Evolutionary conservation across 2,113 vertebrate species (phyloP).

Genomic region (Pagrus major): DNA sequence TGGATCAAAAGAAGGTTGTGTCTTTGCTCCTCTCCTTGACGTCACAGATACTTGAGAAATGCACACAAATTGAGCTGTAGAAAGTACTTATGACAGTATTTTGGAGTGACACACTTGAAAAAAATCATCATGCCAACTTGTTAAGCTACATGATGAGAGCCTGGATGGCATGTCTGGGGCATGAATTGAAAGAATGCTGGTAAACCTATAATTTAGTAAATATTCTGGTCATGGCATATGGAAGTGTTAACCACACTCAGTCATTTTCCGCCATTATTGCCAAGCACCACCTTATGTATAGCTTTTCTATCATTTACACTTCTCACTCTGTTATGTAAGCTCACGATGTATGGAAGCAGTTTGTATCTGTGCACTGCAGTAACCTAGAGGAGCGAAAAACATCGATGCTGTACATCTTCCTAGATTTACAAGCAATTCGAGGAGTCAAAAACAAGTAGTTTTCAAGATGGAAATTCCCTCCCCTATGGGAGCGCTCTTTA

Average conservation of each 20-base stretch:
- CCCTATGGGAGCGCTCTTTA: slow-evolving; percentile 41
- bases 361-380: slow-evolving; percentile 4
- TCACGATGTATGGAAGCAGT: neutral
- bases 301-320: slow-evolving; percentile 16
- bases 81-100: neutral
- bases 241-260: slow-evolving; percentile 40
- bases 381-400: slow-evolving; percentile 23
- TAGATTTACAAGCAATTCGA: slow-evolving; percentile 50
- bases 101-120: neutral
- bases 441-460: slow-evolving; percentile 53
- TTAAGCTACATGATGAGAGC: neutral
- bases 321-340: slow-evolving; percentile 37
- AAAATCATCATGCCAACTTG: slow-evolving; percentile 6
- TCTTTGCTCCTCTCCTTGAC: neutral
- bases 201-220: slow-evolving; percentile 49
- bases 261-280: slow-evolving; percentile 41
- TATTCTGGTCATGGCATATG: slow-evolving; percentile 38
- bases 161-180: slow-evolving; percentile 32
- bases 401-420: slow-evolving; percentile 35
- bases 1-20: neutral
- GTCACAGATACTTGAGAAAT: neutral
- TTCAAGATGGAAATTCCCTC: slow-evolving; percentile 55
- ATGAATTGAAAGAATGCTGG: slow-evolving; percentile 41
- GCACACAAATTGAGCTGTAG: neutral
- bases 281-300: slow-evolving; percentile 35